Evolutionary conservation across 1,140 invertebrate genomes (phyloP), one percentile per base, ranked within the genome.

Genomic region (Atta texana): DNA sequence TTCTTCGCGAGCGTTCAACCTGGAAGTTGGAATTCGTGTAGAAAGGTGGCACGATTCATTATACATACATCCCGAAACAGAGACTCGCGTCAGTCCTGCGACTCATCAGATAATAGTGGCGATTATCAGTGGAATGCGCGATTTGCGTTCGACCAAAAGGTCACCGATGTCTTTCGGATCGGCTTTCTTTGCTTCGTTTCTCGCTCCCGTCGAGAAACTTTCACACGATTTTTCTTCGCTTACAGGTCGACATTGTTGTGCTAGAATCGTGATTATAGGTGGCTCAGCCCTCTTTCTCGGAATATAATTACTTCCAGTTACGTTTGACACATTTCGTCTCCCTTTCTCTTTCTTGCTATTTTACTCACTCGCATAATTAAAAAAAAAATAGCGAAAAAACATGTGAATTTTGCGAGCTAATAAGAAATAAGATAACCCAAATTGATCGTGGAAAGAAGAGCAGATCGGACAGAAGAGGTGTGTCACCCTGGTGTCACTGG

Each of bases 51-150:
- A 31, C 61, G 64, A 63, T 24, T 82, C 28, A 18, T 51, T 61
- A 63, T 64, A 75, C 39, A 44, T 63, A 34, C 28, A 49, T 71
- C 66, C 34, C 21, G n/a, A 63, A 86, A 86, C 24, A 12, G 8
- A 51, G 49, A 31, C 6, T 77, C 51, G 55, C 69, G 39, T 49
- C 44, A 31, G 31, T 16, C 34, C 6, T 14, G 12, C 21, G 55
- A 64, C 31, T 64, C 71, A 57, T 78, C 75, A 68, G 57, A 77
- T 89, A 89, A 90, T 87, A 72, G 61, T 71, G 71, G 68, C 78
- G 44, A 87, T 89, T 89, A 89, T 89, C 87, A 78, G 8, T 16
- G 75, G 87, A 59, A 74, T 77, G 82, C 74, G 82, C 59, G 51
- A 84, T 61, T 82, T 39, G 71, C 34, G 66, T 59, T 49, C 18